Percentiles rank a stretch among this genome's conserved stretches.
Conservation (phyloP, 2,797 vertebrate genomes). For the Eidolon dupreanum region DNA sequence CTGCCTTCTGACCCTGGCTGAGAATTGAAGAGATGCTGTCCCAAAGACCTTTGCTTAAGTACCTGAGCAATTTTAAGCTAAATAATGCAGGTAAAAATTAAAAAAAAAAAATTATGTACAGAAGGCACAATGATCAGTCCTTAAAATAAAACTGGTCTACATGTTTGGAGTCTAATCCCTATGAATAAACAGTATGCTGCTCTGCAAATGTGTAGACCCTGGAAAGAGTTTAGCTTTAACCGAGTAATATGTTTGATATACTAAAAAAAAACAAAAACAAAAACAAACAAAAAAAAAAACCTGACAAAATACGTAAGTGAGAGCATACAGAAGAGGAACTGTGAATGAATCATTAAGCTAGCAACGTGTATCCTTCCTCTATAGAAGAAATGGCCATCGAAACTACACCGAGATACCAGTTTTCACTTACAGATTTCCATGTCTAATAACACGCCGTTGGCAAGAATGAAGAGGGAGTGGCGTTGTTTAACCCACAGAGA, state of each 20-base stretch:
- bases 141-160: neutral
- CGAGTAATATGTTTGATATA: neutral
- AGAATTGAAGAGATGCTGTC: neutral
- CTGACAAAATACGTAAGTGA: neutral
- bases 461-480: neutral
- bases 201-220: neutral
- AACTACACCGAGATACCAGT: neutral
- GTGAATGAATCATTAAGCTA: neutral
- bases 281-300: neutral
- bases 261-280: too few relatives aligned
- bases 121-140: neutral
- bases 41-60: neutral
- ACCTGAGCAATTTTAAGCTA: neutral
- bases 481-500: neutral
- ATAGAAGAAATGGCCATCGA: neutral
- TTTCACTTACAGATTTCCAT: neutral
- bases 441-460: neutral
- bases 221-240: neutral
- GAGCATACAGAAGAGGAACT: neutral
- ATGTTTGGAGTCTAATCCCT: neutral
- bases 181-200: neutral
- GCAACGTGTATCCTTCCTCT: neutral
- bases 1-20: neutral
- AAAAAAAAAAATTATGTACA: neutral
- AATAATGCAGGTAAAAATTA: neutral